Conservation (phyloP, 2,113 vertebrate genomes). For the Bubo bubo region DNA sequence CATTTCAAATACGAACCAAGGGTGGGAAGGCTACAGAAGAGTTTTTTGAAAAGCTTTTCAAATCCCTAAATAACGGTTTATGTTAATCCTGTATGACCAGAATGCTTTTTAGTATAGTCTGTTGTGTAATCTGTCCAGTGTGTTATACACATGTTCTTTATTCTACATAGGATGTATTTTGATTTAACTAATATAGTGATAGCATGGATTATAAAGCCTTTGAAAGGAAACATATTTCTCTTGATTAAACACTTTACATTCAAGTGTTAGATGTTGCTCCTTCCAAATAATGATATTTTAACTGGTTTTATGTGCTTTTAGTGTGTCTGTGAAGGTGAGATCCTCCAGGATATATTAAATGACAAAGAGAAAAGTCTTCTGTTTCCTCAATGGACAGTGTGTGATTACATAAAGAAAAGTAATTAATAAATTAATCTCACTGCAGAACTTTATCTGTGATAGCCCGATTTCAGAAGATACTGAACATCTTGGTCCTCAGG, state of each 20-base stretch:
- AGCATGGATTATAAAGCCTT: neutral
- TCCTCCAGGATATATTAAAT: neutral
- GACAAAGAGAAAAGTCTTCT: neutral
- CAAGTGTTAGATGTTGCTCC: neutral
- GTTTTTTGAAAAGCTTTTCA: neutral
- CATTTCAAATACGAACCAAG: neutral
- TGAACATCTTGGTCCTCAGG: neutral
- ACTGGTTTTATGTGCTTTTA: neutral
- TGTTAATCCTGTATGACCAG: neutral
- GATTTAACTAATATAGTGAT: neutral
- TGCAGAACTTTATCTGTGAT: neutral
- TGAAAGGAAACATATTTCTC: neutral
- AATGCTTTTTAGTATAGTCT: neutral
- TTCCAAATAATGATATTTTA: neutral
- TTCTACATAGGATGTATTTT: neutral
- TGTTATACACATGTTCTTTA: neutral
- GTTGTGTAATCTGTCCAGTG: neutral
- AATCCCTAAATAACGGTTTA: neutral
- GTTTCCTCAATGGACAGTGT: neutral
- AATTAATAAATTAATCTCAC: neutral
- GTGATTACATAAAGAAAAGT: neutral
- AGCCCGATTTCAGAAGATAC: neutral
- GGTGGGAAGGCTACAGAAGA: neutral
- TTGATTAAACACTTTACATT: neutral
- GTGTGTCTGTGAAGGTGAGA: neutral